Percentiles rank a stretch among this genome's conserved stretches.
Conservation (phyloP, 1,140 invertebrate genomes). For the Drosophila jambulina region DNA sequence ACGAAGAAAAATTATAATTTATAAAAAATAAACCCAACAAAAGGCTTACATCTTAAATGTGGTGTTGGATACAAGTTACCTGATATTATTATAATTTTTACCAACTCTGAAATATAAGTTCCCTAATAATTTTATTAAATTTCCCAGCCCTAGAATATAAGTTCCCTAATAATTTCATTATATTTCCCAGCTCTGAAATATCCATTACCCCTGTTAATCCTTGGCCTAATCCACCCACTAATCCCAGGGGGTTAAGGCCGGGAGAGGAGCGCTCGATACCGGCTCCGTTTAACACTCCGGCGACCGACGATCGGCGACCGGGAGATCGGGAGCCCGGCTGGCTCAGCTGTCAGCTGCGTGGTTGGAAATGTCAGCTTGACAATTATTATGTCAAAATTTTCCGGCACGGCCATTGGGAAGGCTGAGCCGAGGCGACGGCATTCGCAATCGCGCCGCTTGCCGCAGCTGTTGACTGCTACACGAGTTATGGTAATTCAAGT, state of each 20-base stretch:
- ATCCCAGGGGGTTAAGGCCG: slow-evolving; percentile 27
- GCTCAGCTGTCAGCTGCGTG: slow-evolving; percentile 78
- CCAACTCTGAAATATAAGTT: neutral
- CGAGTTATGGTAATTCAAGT: slow-evolving; percentile 84
- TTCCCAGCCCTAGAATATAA: neutral
- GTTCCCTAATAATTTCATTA: neutral
- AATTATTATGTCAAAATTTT: slow-evolving; percentile 85
- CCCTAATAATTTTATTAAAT: no score
- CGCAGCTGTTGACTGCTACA: slow-evolving; percentile 81
- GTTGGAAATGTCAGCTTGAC: slow-evolving; percentile 84
- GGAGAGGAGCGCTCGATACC: slow-evolving; percentile 19
- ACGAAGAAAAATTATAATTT: neutral
- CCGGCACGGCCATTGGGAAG: slow-evolving; percentile 65
- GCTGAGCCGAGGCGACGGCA: slow-evolving; percentile 36
- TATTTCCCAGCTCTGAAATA: neutral
- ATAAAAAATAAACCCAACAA: neutral
- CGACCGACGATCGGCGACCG: neutral
- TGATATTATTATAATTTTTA: neutral
- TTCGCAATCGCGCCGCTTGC: slow-evolving; percentile 46
- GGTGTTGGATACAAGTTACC: no score
- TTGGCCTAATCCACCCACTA: slow-evolving; percentile 6
- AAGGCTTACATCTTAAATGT: no score
- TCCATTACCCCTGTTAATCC: neutral
- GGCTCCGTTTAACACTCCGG: slow-evolving; percentile 26
- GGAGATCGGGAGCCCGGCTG: slow-evolving; percentile 36